Evolutionary conservation across 2,113 vertebrate species (phyloP), one percentile per base, ranked within the genome.

Genomic region (Arvicanthis niloticus): DNA sequence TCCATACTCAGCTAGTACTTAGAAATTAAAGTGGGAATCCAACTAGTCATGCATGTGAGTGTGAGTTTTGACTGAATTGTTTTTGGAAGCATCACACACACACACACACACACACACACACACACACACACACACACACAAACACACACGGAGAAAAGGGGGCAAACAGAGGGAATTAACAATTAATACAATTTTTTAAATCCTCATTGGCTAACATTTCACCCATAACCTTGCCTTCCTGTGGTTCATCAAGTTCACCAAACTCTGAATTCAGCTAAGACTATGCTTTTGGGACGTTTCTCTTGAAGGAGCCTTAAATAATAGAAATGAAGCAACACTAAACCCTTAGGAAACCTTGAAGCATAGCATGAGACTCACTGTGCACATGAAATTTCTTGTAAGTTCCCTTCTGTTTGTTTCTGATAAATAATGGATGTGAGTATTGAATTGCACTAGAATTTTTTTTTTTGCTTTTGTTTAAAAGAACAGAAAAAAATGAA

Each of bases 401-500:
- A 48, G 21, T 88, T 84, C 73, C 29, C 76, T 82, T 93, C 72
- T 82, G 60, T 72, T 93, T 86, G 56, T 78, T 92, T 96, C 12
- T 75, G 72, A 53, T 91, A 90, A 93, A 89, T 93, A 88, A 91
- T 91, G 34, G 26, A 88, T 95, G 7, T n/a, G 70, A 72, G 16
- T 91, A 94, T 97, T 96, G 75, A 88, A 58, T 81, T 90, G 24
- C 58, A 78, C 40, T 88, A 8, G 37, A 95, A 73, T 37, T 62
- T 73, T 13, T 68, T 86, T 88, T 45, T 86, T 85, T 45, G n/a
- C 89, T 37, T 60, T 94, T 70, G 42, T 17, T 89, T 24, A 19
- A 26, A 86, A 92, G 10, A 89, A 68, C 24, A 37, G 87, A 68
- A 62, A 65, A 29, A 70, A 94, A 90, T 21, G 19, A 94, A 84